phyloP scores from a whole-genome alignment of 2,113 vertebrate genomes.

The Oncorhynchus gorbuscha region DNA sequence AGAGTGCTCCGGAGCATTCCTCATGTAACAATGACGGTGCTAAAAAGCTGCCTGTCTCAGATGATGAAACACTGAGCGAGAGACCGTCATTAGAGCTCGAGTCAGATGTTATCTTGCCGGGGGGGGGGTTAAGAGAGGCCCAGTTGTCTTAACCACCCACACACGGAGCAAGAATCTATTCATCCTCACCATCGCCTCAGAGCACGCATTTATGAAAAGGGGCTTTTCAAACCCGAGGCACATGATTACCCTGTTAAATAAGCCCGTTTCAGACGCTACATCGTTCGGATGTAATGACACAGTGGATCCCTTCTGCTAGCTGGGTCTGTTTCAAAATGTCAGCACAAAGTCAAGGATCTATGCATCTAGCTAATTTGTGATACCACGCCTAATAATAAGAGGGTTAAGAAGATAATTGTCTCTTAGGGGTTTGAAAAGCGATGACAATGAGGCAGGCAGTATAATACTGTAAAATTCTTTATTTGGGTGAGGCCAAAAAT shows the following conservation, averaged over 20 bases:
- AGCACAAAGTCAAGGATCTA: neutral
- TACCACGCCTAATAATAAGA: neutral
- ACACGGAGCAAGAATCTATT: neutral
- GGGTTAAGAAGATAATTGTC: neutral
- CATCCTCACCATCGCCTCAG: neutral
- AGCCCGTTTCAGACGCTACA: neutral
- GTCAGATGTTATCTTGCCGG: neutral
- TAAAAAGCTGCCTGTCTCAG: neutral
- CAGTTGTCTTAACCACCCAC: neutral
- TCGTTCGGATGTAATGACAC: neutral
- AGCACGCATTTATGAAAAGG: neutral
- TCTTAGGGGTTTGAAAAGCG: neutral
- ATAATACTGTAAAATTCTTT: neutral
- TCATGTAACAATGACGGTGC: constrained; percentile 6
- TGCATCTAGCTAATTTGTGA: neutral
- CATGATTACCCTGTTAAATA: neutral
- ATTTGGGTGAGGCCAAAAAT: too few species aligned
- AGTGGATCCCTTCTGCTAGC: neutral
- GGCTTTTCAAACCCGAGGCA: neutral
- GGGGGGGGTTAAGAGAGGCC: neutral
- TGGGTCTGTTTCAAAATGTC: too few species aligned
- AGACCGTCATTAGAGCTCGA: neutral
- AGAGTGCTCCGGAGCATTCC: neutral
- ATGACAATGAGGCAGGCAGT: neutral
- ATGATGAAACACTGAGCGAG: neutral